phyloP scores from a whole-genome alignment of 2,797 vertebrate species.

The Anabas testudineus region DNA sequence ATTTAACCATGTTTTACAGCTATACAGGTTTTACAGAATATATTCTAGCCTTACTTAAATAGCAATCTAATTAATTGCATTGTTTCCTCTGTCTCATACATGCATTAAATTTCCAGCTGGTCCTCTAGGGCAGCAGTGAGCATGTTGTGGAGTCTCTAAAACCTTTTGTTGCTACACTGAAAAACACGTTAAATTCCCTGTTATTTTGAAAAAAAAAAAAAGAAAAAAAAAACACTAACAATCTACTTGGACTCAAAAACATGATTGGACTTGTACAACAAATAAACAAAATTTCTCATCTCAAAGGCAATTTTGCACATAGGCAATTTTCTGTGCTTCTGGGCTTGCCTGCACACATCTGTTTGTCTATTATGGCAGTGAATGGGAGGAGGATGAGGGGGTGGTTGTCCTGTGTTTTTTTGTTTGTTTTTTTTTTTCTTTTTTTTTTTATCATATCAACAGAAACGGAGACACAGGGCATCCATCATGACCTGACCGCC shows the following conservation, averaged over 20 bases:
- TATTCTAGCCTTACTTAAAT: background rate
- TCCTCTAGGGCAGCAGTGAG: background rate
- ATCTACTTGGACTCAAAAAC: slow-evolving; percentile 61
- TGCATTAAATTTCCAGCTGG: slow-evolving; percentile 18
- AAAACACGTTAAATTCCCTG: slow-evolving; percentile 59
- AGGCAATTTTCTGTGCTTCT: slow-evolving; percentile 71
- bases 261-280: slow-evolving; percentile 66
- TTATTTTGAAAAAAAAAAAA: slow-evolving; percentile 67
- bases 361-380: slow-evolving; percentile 64
- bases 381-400: slow-evolving; percentile 29
- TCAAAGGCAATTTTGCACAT: slow-evolving; percentile 74
- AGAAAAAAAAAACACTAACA: slow-evolving; percentile 57
- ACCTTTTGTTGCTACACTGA: slow-evolving; percentile 35
- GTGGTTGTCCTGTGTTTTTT: slow-evolving; percentile 27
- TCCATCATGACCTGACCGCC: slow-evolving; percentile 80
- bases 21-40: no score
- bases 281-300: slow-evolving; percentile 74
- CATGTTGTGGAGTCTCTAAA: background rate
- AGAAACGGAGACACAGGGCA: slow-evolving; percentile 68
- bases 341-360: slow-evolving; percentile 61
- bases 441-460: slow-evolving; percentile 81
- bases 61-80: background rate
- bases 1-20: background rate
- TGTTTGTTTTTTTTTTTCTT: slow-evolving; percentile 55
- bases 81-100: background rate